Evolutionary conservation across 2,797 vertebrate species (phyloP).

Genomic region (Poecile montanus): DNA sequence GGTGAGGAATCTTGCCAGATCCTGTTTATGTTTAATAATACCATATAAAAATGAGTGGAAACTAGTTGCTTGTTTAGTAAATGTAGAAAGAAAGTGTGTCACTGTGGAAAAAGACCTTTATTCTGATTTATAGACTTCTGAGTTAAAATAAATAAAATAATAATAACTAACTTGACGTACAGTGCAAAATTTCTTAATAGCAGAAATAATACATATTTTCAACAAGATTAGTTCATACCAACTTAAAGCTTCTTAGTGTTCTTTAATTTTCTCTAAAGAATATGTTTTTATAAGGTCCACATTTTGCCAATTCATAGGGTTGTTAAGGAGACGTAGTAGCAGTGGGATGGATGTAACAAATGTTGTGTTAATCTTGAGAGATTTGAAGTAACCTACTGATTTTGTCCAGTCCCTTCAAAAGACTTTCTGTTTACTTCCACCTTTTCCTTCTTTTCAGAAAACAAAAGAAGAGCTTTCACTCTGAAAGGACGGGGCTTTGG

Average conservation of each 20-base stretch:
- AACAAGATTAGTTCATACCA: neutral
- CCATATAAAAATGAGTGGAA: neutral
- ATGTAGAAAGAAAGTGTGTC: neutral
- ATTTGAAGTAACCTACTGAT: neutral
- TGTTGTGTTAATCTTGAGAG: neutral
- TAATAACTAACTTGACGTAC: neutral
- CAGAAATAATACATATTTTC: neutral
- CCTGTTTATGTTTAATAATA: neutral
- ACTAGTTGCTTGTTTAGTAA: neutral
- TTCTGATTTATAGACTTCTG: neutral
- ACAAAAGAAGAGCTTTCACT: neutral
- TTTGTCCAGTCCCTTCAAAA: neutral
- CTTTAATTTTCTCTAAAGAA: no score
- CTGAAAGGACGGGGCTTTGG: neutral
- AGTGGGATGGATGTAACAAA: accelerated
- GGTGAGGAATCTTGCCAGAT: neutral
- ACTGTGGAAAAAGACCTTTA: neutral
- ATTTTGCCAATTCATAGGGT: neutral
- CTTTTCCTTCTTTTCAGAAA: neutral
- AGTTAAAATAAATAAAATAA: neutral
- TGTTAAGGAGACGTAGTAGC: neutral
- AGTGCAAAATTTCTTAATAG: neutral
- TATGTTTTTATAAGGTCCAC: neutral
- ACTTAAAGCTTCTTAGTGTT: neutral
- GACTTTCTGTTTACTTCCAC: neutral